These are phyloP conservation scores for Willisornis vidua DNA, from an alignment of 2,113 vertebrate species.

Conservation along the genomic window DNA sequence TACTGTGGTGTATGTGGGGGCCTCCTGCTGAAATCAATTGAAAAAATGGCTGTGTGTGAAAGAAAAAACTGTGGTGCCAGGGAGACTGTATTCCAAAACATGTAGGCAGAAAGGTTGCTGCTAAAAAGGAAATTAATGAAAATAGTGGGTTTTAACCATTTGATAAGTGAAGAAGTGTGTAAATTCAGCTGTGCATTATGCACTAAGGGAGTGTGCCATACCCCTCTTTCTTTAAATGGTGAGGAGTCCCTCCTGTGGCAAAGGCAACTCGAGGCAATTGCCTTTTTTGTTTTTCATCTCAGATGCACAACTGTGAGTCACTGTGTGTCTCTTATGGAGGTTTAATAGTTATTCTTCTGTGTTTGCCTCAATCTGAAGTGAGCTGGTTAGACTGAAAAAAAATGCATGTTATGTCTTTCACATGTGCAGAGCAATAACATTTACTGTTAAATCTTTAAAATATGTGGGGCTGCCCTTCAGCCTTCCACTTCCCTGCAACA, in stretches of 20 bases:
- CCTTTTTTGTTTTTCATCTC: background rate
- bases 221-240: background rate
- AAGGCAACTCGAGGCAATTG: background rate
- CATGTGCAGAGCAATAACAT: conserved; percentile 68
- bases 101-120: background rate
- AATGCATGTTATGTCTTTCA: conserved; percentile 66
- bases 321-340: background rate
- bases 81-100: background rate
- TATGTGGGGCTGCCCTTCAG: conserved; percentile 58
- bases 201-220: background rate
- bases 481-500: conserved; percentile 44
- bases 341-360: conserved; percentile 44
- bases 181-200: background rate
- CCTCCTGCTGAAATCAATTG: background rate
- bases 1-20: background rate
- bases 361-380: conserved; percentile 41
- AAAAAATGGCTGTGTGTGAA: background rate
- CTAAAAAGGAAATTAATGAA: background rate
- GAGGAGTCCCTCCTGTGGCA: background rate
- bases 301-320: conserved; percentile 26
- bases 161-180: background rate
- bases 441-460: conserved; percentile 52
- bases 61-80: background rate
- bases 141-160: background rate
- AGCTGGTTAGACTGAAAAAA: conserved; percentile 29